phyloP scores from a whole-genome alignment of 2,888 invertebrate genomes.

The Bugulina stolonifera region DNA sequence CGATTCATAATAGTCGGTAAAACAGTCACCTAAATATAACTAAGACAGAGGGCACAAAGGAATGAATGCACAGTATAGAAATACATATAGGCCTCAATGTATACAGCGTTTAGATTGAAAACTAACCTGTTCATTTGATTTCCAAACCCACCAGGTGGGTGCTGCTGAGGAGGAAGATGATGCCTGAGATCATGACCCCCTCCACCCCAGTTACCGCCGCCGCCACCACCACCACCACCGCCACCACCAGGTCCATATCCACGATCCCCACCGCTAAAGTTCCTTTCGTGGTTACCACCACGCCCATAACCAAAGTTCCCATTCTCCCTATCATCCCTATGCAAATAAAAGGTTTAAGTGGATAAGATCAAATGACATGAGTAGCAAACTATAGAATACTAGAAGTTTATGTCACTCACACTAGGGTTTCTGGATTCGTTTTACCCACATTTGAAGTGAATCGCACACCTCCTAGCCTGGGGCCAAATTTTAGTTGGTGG shows the following conservation, averaged over 20 bases:
- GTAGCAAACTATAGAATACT: no score
- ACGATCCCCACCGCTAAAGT: conserved; percentile 22
- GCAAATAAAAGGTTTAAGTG: no score
- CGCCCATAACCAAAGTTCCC: conserved; percentile 13
- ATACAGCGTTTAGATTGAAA: neutral
- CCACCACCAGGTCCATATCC: conserved; percentile 24
- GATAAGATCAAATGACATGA: no score
- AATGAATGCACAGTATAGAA: no score
- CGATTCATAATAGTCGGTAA: no score
- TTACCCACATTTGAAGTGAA: no score
- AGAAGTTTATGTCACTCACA: neutral
- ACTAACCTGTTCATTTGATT: conserved; percentile 6
- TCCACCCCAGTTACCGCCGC: conserved; percentile 33
- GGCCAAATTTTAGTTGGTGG: no score
- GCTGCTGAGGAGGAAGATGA: conserved; percentile 29
- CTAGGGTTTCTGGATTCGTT: no score
- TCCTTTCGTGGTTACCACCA: neutral
- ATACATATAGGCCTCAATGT: neutral
- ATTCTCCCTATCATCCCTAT: conserved; percentile 23
- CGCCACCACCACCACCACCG: conserved; percentile 37
- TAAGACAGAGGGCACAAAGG: neutral
- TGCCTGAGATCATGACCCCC: conserved; percentile 29
- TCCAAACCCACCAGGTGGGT: neutral
- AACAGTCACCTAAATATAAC: no score
- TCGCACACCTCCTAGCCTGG: no score